Conservation (phyloP, 2,888 invertebrate genomes). For the Emesis russula region DNA sequence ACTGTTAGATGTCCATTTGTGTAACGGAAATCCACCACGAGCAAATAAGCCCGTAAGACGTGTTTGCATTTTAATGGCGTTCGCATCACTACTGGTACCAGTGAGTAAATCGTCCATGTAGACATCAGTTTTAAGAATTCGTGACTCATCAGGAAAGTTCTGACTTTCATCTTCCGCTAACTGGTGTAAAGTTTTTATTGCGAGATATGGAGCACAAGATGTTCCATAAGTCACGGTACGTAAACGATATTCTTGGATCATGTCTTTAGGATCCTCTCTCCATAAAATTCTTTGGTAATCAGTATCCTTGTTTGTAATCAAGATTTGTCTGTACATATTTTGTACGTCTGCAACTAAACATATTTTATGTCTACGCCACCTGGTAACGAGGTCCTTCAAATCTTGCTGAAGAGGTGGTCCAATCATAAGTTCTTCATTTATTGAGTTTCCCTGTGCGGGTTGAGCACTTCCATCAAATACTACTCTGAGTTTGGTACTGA, state of each 20-base stretch:
- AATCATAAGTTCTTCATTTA: slow-evolving; percentile 62
- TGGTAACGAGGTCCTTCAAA: slow-evolving; percentile 61
- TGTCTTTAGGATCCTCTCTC: too few species aligned
- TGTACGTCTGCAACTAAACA: slow-evolving; percentile 73
- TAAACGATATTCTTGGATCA: too few species aligned
- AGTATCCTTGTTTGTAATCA: slow-evolving; percentile 44
- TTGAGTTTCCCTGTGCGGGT: slow-evolving; percentile 71
- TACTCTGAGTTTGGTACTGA: slow-evolving; percentile 74
- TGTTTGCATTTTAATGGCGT: too few species aligned
- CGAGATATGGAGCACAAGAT: too few species aligned
- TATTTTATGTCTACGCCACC: slow-evolving; percentile 73
- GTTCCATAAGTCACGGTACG: too few species aligned
- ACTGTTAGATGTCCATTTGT: slow-evolving; percentile 40
- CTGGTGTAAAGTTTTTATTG: too few species aligned
- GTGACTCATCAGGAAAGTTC: neutral
- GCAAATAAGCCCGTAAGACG: neutral
- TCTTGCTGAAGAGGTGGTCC: slow-evolving; percentile 68
- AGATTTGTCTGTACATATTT: slow-evolving; percentile 73
- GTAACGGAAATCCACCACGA: slow-evolving; percentile 27
- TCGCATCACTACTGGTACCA: too few species aligned
- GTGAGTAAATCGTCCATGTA: too few species aligned
- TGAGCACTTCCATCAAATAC: slow-evolving; percentile 79
- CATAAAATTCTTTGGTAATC: slow-evolving; percentile 49
- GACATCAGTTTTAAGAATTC: too few species aligned
- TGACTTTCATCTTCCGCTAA: too few species aligned